Conservation (phyloP, 2,113 vertebrate genomes). For the Microcebus griseorufus region DNA sequence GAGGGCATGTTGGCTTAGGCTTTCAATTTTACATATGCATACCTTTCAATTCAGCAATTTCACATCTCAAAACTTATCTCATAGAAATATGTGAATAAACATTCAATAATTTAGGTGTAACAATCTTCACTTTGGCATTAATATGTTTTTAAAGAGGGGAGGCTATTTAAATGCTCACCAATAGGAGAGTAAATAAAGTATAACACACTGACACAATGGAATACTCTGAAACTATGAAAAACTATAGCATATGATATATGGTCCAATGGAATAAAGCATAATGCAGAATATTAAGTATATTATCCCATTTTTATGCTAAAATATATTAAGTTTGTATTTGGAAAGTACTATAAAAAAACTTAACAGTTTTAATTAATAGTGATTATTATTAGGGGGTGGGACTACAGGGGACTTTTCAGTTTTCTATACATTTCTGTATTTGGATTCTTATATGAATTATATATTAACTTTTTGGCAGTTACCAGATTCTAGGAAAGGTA, state of each 20-base stretch:
- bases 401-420: background rate
- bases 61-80: background rate
- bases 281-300: background rate
- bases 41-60: background rate
- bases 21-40: conserved; percentile 5
- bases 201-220: background rate
- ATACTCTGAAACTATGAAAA: conserved; percentile 14
- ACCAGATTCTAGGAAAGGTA: background rate
- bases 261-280: background rate
- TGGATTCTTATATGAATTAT: background rate
- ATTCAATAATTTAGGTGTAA: background rate
- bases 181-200: conserved; percentile 30
- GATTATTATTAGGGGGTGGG: background rate
- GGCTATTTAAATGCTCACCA: background rate
- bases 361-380: background rate
- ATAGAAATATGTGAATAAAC: background rate
- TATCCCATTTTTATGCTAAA: background rate
- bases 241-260: background rate
- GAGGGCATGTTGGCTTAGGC: background rate
- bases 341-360: background rate
- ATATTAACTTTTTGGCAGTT: background rate
- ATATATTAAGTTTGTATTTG: background rate
- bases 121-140: background rate
- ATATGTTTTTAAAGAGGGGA: background rate
- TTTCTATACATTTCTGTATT: background rate